Conservation (phyloP, 1,140 invertebrate genomes). For the Hylaeus anthracinus region DNA sequence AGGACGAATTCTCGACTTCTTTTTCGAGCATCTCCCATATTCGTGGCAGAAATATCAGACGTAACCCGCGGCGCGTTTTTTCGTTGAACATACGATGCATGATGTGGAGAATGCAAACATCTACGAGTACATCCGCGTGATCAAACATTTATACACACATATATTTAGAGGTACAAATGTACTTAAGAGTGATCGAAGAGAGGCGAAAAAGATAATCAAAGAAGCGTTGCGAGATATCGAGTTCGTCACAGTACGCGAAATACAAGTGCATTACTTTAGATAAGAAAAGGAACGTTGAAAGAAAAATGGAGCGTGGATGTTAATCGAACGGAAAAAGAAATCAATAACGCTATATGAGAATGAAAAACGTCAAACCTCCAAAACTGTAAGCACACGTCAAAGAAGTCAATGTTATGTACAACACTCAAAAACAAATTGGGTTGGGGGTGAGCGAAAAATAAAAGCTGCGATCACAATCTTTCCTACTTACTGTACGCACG, state of each 20-base stretch:
- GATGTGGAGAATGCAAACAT: slow-evolving; percentile 1
- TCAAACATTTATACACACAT: background rate
- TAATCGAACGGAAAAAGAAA: background rate
- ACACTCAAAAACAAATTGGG: background rate
- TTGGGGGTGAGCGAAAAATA: background rate
- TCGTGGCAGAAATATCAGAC: slow-evolving; percentile 1
- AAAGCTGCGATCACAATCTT: slow-evolving; percentile 17
- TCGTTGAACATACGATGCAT: background rate
- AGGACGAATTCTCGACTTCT: background rate
- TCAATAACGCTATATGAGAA: background rate
- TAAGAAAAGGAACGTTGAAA: background rate
- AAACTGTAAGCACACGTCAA: slow-evolving; percentile 8
- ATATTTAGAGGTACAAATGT: background rate
- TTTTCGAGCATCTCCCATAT: background rate
- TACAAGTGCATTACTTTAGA: background rate
- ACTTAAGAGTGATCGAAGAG: background rate
- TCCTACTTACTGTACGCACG: slow-evolving; percentile 5
- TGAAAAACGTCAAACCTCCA: background rate
- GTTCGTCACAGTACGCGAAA: background rate
- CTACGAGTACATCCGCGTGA: background rate
- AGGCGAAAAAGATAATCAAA: slow-evolving; percentile 28
- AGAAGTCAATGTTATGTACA: background rate
- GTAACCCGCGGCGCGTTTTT: background rate
- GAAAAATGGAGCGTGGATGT: background rate
- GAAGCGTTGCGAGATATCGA: slow-evolving; percentile 33